These are phyloP conservation scores for Parnassius mnemosyne DNA, from an alignment of 2,888 invertebrate species.

Conservation along the genomic window DNA sequence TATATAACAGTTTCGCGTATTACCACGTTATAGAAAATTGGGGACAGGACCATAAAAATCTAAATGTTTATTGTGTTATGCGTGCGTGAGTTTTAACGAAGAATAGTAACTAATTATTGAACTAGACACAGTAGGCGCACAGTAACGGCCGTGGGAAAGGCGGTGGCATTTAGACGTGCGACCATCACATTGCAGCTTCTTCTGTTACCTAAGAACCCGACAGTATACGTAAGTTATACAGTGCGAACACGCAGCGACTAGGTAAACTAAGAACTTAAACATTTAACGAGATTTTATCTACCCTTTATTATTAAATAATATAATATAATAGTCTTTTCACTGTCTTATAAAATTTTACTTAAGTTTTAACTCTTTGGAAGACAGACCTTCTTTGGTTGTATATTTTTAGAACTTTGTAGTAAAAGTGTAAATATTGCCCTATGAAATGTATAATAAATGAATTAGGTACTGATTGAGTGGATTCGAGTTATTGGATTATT, in stretches of 20 bases:
- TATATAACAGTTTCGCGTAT: constrained; percentile 8
- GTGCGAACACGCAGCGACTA: background rate
- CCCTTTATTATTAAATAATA: too few relatives aligned
- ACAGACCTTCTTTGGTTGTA: too few relatives aligned
- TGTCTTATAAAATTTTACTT: too few relatives aligned
- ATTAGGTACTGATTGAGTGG: too few relatives aligned
- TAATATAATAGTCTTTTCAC: too few relatives aligned
- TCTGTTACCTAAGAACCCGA: constrained; percentile 6
- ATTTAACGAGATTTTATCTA: background rate
- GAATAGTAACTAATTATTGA: constrained; percentile 54
- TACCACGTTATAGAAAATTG: constrained; percentile 1
- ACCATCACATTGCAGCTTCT: constrained; percentile 30
- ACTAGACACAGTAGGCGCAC: constrained; percentile 56
- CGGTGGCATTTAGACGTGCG: constrained; percentile 51
- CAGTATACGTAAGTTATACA: background rate
- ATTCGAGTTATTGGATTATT: too few relatives aligned
- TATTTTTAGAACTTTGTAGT: too few relatives aligned
- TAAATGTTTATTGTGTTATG: constrained; percentile 25
- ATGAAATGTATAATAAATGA: too few relatives aligned
- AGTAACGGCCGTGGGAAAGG: constrained; percentile 62
- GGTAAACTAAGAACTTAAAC: background rate
- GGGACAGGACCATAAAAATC: constrained; percentile 17
- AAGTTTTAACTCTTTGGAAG: too few relatives aligned
- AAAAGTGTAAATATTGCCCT: too few relatives aligned
- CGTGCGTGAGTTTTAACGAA: constrained; percentile 29